Evolutionary conservation across 1,140 invertebrate genomes (phyloP), one percentile per base, ranked within the genome.

Genomic region (Achatina immaculata): DNA sequence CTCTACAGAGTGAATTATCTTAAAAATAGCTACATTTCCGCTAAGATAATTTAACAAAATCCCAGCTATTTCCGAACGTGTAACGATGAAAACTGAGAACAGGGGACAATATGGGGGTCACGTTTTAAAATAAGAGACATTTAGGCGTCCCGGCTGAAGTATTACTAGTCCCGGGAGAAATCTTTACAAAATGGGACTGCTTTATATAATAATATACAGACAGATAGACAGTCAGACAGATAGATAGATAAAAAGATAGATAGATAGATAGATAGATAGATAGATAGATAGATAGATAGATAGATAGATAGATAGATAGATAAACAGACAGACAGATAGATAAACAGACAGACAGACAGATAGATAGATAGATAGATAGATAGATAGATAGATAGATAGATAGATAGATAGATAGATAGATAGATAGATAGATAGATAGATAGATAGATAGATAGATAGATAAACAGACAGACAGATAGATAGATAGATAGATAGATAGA

Each of bases 381-480:
- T 36, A 68, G 65, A 68, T 68, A 68, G 65, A 68, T 68, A 68
- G 65, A 68, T 68, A 68, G 65, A 68, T 68, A 68, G 65, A 68
- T 68, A 68, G 65, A 68, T 68, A 68, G 65, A 68, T 68, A 68
- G 65, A 68, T 68, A 68, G 34, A 68, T 68, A 68, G 65, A 68
- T 68, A 68, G 65, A 68, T 68, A 68, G 11, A 68, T 36, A 68
- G 65, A 68, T 68, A 68, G 11, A 36, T 68, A 68, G 65, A 68
- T 68, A 68, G 11, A 68, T 68, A 68, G 65, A 68, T 68, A 68
- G 65, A 68, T 68, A 68, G 65, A 68, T 68, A 68, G 65, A 68
- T 68, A 68, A 31, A 68, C 36, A 68, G 65, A 68, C 36, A 68
- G 65, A 68, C 36, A 68, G 65, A 68, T 68, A 68, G 65, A 68